Evolutionary conservation across 2,797 vertebrate species (phyloP), one percentile per base, ranked within the genome.

Genomic region (Melanogrammus aeglefinus): DNA sequence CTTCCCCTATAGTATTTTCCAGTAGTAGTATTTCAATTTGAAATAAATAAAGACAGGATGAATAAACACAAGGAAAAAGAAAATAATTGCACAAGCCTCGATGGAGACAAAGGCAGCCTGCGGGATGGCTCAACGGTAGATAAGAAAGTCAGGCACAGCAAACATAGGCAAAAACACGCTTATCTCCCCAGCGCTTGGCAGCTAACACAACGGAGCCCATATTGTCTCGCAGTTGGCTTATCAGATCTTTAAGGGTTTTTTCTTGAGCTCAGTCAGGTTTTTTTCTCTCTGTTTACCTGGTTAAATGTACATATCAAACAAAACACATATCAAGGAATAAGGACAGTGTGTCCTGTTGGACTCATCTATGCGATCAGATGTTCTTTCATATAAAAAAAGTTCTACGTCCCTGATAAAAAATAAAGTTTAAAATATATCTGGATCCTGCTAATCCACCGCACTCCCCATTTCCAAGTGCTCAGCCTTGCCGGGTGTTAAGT

Each of bases 121-220:
- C 66, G 73, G 80, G 86, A 88, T 89, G 86, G 81, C 84, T 91
- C 81, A 77, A 79, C 81, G 35, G 72, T 41, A 86, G 90, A 92
- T 93, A 91, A 91, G 82, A 81, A 76, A 69, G 84, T 78, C 81
- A 80, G 72, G 76, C 71, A 84, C 76, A 86, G 86, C 83, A 71
- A 85, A 86, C 86, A 87, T 44, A 79, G 76, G 21, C 76, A 80
- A 76, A 88, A 85, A 80, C 74, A 66, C 18, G 73, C 83, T 86
- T 85, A 86, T 90, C 85, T 82, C 75, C 74, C 70, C 86, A 75
- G 57, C 75, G 41, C 70, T 78, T 71, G 57, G 74, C 84, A 84
- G 80, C 74, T 76, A 77, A n/a, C 74, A 83, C 72, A 81, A 83
- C 57, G 78, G 74, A 88, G 84, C 82, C 82, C 83, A 84, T 77